Evolutionary conservation across 2,113 vertebrate genomes (phyloP).

Genomic region (Pungitius pungitius): DNA sequence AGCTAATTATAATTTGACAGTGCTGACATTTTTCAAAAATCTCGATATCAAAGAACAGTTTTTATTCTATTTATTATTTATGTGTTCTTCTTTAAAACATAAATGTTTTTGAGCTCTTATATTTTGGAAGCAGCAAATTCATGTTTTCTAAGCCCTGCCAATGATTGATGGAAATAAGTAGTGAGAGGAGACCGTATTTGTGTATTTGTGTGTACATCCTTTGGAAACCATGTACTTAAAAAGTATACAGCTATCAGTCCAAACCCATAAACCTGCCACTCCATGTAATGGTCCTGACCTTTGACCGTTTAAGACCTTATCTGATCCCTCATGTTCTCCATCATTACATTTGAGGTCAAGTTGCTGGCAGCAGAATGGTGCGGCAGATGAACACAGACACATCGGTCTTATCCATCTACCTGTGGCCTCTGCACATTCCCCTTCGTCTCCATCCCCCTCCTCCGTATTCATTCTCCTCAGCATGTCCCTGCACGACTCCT

Average conservation of each 20-base stretch:
- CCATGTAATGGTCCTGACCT: constrained; percentile 1
- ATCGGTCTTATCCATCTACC: constrained; percentile 30
- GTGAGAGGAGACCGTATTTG: neutral
- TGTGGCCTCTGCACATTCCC: constrained; percentile 4
- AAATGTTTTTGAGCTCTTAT: neutral
- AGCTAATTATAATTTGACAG: neutral
- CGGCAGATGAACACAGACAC: neutral
- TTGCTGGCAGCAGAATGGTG: constrained; percentile 26
- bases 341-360: constrained; percentile 15
- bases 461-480: constrained; percentile 2
- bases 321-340: constrained; percentile 26
- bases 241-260: neutral
- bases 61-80: neutral
- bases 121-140: neutral
- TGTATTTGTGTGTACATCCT: neutral
- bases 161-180: neutral
- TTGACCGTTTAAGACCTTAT: constrained; percentile 25
- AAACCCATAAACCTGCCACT: neutral
- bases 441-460: constrained; percentile 12
- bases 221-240: neutral
- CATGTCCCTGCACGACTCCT: constrained; percentile 51
- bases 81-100: neutral
- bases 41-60: neutral
- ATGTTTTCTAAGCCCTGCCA: neutral
- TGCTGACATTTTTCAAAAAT: neutral